Conservation (phyloP, 2,113 vertebrate genomes). For the Rhegmatorhina hoffmannsi region DNA sequence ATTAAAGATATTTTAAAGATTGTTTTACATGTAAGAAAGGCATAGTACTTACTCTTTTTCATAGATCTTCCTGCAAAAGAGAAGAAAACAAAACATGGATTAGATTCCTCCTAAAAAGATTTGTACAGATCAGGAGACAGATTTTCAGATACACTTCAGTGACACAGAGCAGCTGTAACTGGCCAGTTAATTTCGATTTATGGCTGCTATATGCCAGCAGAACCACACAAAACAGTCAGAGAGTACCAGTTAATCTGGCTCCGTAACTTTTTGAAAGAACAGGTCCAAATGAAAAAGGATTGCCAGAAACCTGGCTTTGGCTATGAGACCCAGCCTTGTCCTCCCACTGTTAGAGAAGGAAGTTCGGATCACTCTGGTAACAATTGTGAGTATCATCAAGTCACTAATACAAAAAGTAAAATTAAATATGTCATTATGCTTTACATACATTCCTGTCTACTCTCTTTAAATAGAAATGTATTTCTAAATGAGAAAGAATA, state of each 20-base stretch:
- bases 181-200: background rate
- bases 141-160: background rate
- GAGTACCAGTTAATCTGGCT: background rate
- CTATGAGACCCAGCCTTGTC: background rate
- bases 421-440: background rate
- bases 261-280: background rate
- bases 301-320: background rate
- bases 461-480: background rate
- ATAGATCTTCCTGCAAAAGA: constrained; percentile 88
- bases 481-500: background rate
- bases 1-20: background rate
- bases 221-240: background rate
- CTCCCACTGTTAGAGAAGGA: background rate
- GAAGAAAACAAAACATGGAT: constrained; percentile 35
- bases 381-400: background rate
- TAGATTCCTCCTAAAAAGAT: constrained; percentile 13
- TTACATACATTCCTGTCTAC: background rate
- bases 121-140: background rate
- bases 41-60: constrained; percentile 89
- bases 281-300: background rate
- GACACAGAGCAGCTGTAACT: background rate
- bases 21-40: background rate
- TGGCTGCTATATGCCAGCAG: background rate
- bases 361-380: background rate
- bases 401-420: background rate